Evolutionary conservation across 2,797 vertebrate species (phyloP).

Genomic region (Notolabrus celidotus): DNA sequence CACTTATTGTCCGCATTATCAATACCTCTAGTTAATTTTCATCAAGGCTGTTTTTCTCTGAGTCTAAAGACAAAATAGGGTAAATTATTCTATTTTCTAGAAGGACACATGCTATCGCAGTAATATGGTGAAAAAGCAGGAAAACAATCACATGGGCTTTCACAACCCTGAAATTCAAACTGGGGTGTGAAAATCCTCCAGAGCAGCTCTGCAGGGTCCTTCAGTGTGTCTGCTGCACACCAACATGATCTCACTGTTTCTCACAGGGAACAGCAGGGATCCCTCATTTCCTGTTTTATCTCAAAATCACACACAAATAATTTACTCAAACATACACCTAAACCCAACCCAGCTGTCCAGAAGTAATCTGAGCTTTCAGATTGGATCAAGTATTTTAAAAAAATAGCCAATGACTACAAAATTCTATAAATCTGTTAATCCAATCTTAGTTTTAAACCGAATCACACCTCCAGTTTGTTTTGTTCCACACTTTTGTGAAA

Average conservation of each 20-base stretch:
- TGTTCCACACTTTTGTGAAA: no score
- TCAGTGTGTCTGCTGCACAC: conserved; percentile 24
- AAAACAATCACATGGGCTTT: conserved; percentile 33
- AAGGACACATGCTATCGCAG: conserved; percentile 13
- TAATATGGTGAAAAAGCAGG: conserved; percentile 26
- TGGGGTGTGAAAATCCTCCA: conserved; percentile 26
- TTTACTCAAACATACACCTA: no score
- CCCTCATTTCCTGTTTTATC: conserved; percentile 35
- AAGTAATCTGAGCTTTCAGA: no score
- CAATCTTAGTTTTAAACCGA: no score
- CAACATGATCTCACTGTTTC: conserved; percentile 34
- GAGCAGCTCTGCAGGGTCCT: conserved; percentile 39
- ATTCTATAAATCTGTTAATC: no score
- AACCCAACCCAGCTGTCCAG: no score
- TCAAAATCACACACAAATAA: conserved; percentile 2
- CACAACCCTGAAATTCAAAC: not conserved
- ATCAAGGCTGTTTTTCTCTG: conserved; percentile 13
- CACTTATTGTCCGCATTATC: conserved; percentile 36
- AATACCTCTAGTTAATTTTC: conserved; percentile 9
- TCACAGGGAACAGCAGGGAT: conserved; percentile 49
- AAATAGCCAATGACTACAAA: no score
- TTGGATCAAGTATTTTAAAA: no score
- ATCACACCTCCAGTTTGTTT: no score
- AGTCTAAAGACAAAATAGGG: conserved; percentile 11
- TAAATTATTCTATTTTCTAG: conserved; percentile 9